Conservation (phyloP, 2,797 vertebrate genomes). For the Alcedo atthis region DNA sequence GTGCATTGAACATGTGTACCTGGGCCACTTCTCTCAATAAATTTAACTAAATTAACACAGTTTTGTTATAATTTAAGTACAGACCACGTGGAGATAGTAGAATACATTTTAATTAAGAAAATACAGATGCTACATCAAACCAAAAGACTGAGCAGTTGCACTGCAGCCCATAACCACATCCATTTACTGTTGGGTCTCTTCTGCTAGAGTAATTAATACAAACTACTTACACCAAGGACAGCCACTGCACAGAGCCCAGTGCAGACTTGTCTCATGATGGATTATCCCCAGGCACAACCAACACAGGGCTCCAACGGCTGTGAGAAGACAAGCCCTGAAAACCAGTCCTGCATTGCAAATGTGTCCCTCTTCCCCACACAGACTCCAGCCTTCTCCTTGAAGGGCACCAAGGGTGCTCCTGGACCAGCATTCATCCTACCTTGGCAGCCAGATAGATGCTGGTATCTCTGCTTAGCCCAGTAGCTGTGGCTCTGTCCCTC, state of each 20-base stretch:
- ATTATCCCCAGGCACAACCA: not conserved
- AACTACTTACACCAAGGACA: not conserved
- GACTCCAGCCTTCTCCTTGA: not conserved
- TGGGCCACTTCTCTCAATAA: not conserved
- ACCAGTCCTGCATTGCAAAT: not conserved
- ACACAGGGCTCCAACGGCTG: rapidly evolving
- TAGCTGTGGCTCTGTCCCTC: not conserved
- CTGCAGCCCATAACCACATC: not conserved
- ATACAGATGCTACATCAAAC: not conserved
- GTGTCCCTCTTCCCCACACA: not conserved
- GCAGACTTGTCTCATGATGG: constrained; percentile 1
- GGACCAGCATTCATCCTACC: not conserved
- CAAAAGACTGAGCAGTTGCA: not conserved
- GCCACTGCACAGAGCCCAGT: not conserved
- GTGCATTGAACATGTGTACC: not conserved
- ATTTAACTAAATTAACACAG: not conserved
- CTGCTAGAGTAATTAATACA: not conserved
- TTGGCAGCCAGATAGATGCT: not conserved
- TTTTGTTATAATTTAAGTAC: not conserved
- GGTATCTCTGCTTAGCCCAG: not conserved
- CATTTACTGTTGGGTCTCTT: not conserved
- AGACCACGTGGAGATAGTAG: not conserved
- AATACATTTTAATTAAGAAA: constrained; percentile 3
- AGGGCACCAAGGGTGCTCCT: not conserved
- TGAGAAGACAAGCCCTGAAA: not conserved